These are phyloP conservation scores for Arctia plantaginis DNA, from an alignment of 2,888 invertebrate species.

Conservation along the genomic window DNA sequence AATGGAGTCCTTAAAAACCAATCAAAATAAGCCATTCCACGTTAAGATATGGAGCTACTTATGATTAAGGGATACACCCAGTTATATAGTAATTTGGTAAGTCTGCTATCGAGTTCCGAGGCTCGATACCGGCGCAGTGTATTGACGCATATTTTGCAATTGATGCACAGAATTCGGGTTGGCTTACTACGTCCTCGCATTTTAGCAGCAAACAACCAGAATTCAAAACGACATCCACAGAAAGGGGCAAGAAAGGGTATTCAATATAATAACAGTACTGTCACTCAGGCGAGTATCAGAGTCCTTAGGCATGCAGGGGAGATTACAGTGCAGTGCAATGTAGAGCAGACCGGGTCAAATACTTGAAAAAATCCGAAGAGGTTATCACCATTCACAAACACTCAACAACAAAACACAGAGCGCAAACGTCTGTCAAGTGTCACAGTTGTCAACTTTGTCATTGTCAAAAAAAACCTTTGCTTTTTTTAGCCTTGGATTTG, in stretches of 20 bases:
- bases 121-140: slow-evolving; percentile 1
- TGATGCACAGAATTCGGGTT: not conserved
- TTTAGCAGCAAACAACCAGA: not conserved
- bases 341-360: not conserved
- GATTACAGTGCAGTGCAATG: not conserved
- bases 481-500: no score
- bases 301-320: not conserved
- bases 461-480: no score
- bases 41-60: not conserved
- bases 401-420: no score
- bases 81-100: not conserved
- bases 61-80: slow-evolving; percentile 1
- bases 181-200: not conserved
- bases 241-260: not conserved
- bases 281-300: slow-evolving; percentile 3
- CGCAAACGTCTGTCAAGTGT: no score
- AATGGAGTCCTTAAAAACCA: not conserved
- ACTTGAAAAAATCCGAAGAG: not conserved
- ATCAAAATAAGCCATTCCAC: not conserved
- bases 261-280: not conserved
- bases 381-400: not conserved
- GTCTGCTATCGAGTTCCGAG: not conserved
- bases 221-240: not conserved
- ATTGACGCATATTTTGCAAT: slow-evolving; percentile 5
- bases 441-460: no score